A percentile compares a stretch with the other conserved stretches of the same genome.
These are phyloP conservation scores for Ptychodera flava DNA, from an alignment of 35 echinoderm and acorn worm species.

Conservation along the genomic window DNA sequence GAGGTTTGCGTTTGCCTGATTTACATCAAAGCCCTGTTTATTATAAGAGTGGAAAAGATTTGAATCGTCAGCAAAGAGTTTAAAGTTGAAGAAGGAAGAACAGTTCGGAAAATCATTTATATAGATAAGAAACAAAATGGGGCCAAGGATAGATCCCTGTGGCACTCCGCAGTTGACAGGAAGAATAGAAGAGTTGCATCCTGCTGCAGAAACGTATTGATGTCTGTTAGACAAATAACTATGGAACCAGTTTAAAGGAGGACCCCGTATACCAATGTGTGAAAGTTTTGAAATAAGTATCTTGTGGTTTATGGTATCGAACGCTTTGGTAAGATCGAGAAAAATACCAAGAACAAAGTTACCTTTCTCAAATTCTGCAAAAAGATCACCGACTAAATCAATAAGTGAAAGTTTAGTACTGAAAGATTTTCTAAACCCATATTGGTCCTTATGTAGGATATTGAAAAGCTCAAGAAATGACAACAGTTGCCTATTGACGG, in stretches of 20 bases:
- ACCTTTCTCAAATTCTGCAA: neutral
- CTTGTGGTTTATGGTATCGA: neutral
- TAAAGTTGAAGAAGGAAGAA: neutral
- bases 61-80: neutral
- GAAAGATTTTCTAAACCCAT: too few relatives aligned
- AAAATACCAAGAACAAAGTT: neutral
- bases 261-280: neutral
- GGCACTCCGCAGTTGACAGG: neutral
- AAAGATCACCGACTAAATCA: neutral
- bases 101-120: conserved; percentile 7
- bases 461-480: too few relatives aligned
- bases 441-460: too few relatives aligned
- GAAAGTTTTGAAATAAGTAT: neutral
- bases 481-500: too few relatives aligned
- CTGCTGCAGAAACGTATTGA: neutral
- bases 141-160: neutral
- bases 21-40: neutral
- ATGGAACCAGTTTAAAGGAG: neutral
- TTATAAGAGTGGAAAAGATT: neutral
- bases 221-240: neutral
- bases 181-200: neutral
- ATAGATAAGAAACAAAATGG: neutral
- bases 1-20: neutral
- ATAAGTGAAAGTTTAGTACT: neutral
- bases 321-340: conserved; percentile 1